phyloP scores from a whole-genome alignment of 2,797 vertebrate genomes.

The Sebastes kiyomatsui region DNA sequence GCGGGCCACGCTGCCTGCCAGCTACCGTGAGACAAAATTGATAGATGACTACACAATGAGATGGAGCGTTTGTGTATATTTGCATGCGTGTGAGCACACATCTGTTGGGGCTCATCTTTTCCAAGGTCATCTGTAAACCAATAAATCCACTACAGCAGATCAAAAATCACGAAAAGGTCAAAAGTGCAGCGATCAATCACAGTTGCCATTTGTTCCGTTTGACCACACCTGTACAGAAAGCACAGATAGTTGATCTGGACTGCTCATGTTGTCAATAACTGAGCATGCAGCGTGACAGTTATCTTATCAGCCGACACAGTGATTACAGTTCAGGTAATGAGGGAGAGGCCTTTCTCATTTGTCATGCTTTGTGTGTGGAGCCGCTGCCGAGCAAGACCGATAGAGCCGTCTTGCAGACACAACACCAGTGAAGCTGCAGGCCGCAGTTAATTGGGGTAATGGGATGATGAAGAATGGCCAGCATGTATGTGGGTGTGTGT shows the following conservation, averaged over 20 bases:
- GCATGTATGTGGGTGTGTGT: conserved; percentile 7
- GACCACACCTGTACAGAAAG: conserved; percentile 12
- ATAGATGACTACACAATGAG: neutral
- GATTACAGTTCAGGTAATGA: conserved; percentile 76
- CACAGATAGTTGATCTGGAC: conserved; percentile 36
- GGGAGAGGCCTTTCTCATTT: conserved; percentile 56
- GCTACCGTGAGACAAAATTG: neutral
- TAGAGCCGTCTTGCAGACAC: conserved; percentile 39
- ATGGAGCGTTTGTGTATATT: conserved; percentile 2
- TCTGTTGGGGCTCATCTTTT: neutral
- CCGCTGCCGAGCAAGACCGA: conserved; percentile 51
- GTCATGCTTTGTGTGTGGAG: conserved; percentile 64
- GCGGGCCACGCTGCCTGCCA: neutral
- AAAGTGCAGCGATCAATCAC: conserved; percentile 40
- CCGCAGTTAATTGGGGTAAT: conserved; percentile 45
- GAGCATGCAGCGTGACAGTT: conserved; percentile 49
- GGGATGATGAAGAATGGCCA: conserved; percentile 38
- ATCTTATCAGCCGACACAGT: conserved; percentile 65
- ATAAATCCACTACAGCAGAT: neutral
- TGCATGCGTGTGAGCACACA: neutral
- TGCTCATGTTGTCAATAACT: conserved; percentile 58
- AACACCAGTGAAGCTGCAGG: conserved; percentile 45
- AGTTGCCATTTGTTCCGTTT: conserved; percentile 27
- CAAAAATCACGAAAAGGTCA: conserved; percentile 23
- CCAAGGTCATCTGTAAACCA: neutral